These are phyloP conservation scores for Blastobasis lacticolella DNA, from an alignment of 2,888 invertebrate genomes.

Conservation along the genomic window DNA sequence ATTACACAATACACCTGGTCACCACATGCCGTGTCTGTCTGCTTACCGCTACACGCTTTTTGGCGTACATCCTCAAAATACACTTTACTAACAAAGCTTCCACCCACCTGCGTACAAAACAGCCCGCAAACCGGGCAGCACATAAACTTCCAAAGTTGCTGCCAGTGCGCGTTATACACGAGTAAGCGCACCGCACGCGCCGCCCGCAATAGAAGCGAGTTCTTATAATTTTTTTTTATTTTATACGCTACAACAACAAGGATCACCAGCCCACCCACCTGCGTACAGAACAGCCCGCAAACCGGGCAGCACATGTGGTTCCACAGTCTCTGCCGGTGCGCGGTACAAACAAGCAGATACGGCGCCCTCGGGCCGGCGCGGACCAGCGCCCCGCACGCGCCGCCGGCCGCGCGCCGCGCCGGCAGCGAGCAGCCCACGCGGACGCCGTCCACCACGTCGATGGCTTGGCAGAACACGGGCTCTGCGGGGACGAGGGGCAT, in stretches of 20 bases:
- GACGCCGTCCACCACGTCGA: slow-evolving; percentile 82
- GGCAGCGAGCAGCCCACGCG: slow-evolving; percentile 88
- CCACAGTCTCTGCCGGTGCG: slow-evolving; percentile 83
- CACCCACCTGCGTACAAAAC: slow-evolving; percentile 87
- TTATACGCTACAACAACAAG: too few species aligned
- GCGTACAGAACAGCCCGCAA: slow-evolving; percentile 91
- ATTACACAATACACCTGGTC: too few species aligned
- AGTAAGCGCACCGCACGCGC: slow-evolving; percentile 83
- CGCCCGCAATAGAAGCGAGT: too few species aligned
- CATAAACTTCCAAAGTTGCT: slow-evolving; percentile 84
- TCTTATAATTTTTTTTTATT: too few species aligned
- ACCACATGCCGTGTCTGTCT: too few species aligned
- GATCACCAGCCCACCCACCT: slow-evolving; percentile 62
- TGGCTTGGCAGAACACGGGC: slow-evolving; percentile 81
- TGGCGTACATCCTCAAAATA: too few species aligned
- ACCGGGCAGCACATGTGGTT: slow-evolving; percentile 92
- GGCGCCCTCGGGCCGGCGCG: slow-evolving; percentile 76
- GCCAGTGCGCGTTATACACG: slow-evolving; percentile 85
- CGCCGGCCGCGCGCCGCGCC: slow-evolving; percentile 32
- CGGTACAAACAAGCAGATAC: slow-evolving; percentile 84
- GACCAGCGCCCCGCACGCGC: slow-evolving; percentile 11
- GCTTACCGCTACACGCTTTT: too few species aligned
- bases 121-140: slow-evolving; percentile 92
- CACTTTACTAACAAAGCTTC: too few species aligned
- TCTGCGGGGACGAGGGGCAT: slow-evolving; percentile 42